Conservation (phyloP, 2,113 vertebrate species). For the Etia nguti region DNA sequence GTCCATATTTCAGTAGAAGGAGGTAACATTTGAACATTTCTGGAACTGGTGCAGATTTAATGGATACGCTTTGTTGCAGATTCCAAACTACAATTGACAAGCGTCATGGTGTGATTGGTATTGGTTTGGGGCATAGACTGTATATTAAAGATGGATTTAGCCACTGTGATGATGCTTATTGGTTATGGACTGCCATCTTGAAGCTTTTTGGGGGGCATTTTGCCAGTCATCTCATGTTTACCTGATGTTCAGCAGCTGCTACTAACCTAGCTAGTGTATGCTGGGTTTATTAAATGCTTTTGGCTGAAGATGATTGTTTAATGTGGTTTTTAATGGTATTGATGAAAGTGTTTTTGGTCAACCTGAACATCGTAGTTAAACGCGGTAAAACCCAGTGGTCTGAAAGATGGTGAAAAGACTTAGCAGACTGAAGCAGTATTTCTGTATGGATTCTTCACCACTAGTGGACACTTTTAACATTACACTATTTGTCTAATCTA, state of each 20-base stretch:
- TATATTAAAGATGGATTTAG: background rate
- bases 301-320: background rate
- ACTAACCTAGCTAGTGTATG: background rate
- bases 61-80: background rate
- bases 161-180: background rate
- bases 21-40: background rate
- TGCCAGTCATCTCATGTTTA: background rate
- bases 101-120: background rate
- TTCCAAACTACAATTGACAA: background rate
- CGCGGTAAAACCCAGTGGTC: background rate
- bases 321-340: background rate
- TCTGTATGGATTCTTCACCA: accelerated
- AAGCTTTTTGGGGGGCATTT: background rate
- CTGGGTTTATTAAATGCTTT: background rate
- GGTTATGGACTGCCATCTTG: background rate
- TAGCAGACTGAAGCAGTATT: background rate
- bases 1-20: background rate
- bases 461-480: background rate
- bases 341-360: accelerated
- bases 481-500: background rate
- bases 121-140: background rate
- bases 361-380: background rate
- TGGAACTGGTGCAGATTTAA: background rate
- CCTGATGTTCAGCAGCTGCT: background rate
- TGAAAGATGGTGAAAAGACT: background rate